Base-by-base conservation (phyloP, 2,888 invertebrate genomes). In the Nipponacmea schrenckii region DNA sequence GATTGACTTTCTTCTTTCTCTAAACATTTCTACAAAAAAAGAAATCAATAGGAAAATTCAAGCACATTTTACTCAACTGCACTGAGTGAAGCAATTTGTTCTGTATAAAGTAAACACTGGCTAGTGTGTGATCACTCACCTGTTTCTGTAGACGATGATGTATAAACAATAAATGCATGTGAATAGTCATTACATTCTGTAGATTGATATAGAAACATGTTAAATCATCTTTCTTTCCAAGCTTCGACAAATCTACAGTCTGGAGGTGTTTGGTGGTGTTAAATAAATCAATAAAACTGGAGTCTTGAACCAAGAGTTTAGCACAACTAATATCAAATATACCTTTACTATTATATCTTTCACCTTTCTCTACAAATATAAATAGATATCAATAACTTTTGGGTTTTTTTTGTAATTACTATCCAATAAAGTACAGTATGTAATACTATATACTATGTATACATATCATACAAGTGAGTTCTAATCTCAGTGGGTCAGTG, bases 181-280 rank as follows among this genome's bases (percentile, higher is more conserved):
- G 86, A 8, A 88, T 78, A 3, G 82, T 80, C 82, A 88, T 83
- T 64, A 88, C 74, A 70, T 86, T 87, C 63, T 82, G 80, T 27
- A 88, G 80, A 79, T 88, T 88, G 69, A 81, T 82, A 77, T 78
- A 86, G 81, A 88, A 88, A 75, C 86, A 85, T 24, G 81, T 73
- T 46, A 80, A 83, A 44, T 86, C 78, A 15, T 80, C 76, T 24
- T 77, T 71, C 8, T 79, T 74, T 15, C 72, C 64, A 50, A 88
- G 76, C 26, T 70, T 68, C 26, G 73, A 72, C 17, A 88, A 75
- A 74, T 86, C 85, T 10, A 80, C 76, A 64, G 72, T 65, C 67
- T 81, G 78, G 62, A 86, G 73, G 8, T 72, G 70, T 64, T 74
- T 65, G 1, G 78, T 74, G 48, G 72, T 74, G n/a, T 64, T 62